Evolutionary conservation across 2,797 vertebrate species (phyloP), one percentile per base, ranked within the genome.

Genomic region (Schizopygopsis malacanthus): DNA sequence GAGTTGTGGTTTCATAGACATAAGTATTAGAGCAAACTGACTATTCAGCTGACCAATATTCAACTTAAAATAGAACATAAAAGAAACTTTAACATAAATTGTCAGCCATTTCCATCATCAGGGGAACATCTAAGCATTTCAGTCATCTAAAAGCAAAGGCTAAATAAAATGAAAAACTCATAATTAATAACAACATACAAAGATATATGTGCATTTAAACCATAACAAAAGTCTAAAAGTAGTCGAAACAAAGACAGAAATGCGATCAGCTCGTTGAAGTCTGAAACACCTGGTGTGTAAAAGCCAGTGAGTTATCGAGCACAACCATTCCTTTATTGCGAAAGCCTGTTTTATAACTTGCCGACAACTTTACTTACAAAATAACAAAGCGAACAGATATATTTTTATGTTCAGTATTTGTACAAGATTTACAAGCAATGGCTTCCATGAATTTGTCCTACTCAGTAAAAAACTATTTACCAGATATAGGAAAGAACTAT

Each of bases 351-450:
- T 65, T 70, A 71, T 56, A 25, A 22, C 56, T 65, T 43, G n/a
- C 79, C 13, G 8, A 25, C 41, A 25, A 7, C 65, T 82, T 88
- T 80, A 84, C 59, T 82, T 67, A 71, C 39, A 85, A 77, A 86
- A 75, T 50, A 78, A 25, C 45, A 25, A 65, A 59, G 81, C 71
- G 82, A 69, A 83, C 79, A 50, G 56, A 70, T 77, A 86, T 85
- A n/a, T 79, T 22, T 87, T 77, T 83, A 86, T 84, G 50, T 80
- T 73, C 41, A 71, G 43, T 50, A 85, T 83, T 88, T 88, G 59
- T 90, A 89, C 84, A 83, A 75, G 72, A 75, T 83, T 56, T 86
- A 82, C 79, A 86, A 72, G 81, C 12, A 76, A 41, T 16, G 67
- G 65, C 25, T 81, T 33, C 72, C 25, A 52, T 59, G 22, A 75